Evolutionary conservation across 1,140 invertebrate genomes (phyloP), one percentile per base, ranked within the genome.

Genomic region (Heliconius eleuchia): DNA sequence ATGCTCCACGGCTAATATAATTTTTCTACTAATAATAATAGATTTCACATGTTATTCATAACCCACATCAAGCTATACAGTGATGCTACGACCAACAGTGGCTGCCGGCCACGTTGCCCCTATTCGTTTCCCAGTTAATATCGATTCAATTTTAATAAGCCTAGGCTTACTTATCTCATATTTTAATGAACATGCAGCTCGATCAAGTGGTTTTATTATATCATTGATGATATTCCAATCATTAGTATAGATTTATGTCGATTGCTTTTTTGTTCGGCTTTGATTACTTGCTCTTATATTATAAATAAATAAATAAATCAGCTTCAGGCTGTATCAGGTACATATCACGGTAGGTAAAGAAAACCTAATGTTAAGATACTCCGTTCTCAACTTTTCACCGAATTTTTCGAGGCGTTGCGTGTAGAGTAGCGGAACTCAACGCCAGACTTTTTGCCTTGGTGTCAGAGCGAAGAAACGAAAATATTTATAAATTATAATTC

Each of bases 111-210:
- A 76, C 80, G 80, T 75, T 80, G 78, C 82, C 84, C 73, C 80
- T 80, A 78, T 78, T 78, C 74, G 79, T 82, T 71, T 82, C 78
- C 77, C 77, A 80, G 57, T 81, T 83, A 27, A 57, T 76, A 84
- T 80, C 70, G 77, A 82, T 80, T 77, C 71, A 71, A 42, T 77
- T 80, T 78, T 73, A 79, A 52, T 66, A 77, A 77, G 55, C 66
- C 76, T 77, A 77, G 42, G 66, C 76, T 70, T 77, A 77, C 76
- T 77, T 70, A 77, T 77, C 70, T 71, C 76, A 46, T 77, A 77
- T 23, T 52, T 77, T 77, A 71, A 77, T 77, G 72, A 77, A 72
- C 50, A 77, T 77, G 50, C 23, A 72, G 34, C 42, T 70, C 39
- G 70, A 77, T 77, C 50, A 72, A 77, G 66, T 71, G 70, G 42